phyloP scores from a whole-genome alignment of 2,113 vertebrate genomes.

The Saimiri boliviensis region DNA sequence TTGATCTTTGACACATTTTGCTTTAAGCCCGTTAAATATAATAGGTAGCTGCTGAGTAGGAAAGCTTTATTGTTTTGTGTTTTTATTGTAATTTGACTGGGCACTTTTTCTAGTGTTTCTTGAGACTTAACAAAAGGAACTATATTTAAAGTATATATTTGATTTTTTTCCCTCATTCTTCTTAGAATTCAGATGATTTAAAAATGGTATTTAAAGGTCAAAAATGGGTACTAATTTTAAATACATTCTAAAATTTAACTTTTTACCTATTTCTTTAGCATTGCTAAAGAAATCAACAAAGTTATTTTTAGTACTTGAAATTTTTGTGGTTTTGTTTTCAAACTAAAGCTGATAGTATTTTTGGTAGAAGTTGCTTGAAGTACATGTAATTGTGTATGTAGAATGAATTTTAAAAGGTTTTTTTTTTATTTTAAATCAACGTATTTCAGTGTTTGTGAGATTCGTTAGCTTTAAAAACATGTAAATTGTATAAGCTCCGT shows the following conservation, averaged over 20 bases:
- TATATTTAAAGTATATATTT: neutral
- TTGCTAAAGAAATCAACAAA: neutral
- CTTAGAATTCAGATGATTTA: slow-evolving; percentile 36
- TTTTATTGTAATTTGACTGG: slow-evolving; percentile 51
- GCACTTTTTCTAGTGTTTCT: slow-evolving; percentile 58
- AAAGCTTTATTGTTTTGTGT: slow-evolving; percentile 67
- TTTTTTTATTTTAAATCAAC: neutral
- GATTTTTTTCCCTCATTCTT: neutral
- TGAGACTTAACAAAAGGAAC: slow-evolving; percentile 41
- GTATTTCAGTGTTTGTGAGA: slow-evolving; percentile 31
- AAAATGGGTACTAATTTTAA: slow-evolving; percentile 32
- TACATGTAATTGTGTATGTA: slow-evolving; percentile 15
- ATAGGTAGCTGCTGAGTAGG: slow-evolving; percentile 65
- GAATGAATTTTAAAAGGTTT: neutral
- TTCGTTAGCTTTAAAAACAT: slow-evolving; percentile 2
- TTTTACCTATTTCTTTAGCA: slow-evolving; percentile 14
- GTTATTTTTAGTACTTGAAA: neutral
- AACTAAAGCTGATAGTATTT: slow-evolving; percentile 4
- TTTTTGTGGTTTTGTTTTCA: neutral
- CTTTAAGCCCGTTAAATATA: slow-evolving; percentile 80
- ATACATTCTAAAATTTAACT: neutral
- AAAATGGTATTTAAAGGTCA: neutral
- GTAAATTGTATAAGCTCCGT: neutral
- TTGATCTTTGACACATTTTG: slow-evolving; percentile 86
- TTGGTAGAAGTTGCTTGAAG: neutral